A percentile compares a stretch with the other conserved stretches of the same genome.
These are phyloP conservation scores for Acrobeloides nanus DNA, from an alignment of 2,888 invertebrate genomes.

Conservation along the genomic window DNA sequence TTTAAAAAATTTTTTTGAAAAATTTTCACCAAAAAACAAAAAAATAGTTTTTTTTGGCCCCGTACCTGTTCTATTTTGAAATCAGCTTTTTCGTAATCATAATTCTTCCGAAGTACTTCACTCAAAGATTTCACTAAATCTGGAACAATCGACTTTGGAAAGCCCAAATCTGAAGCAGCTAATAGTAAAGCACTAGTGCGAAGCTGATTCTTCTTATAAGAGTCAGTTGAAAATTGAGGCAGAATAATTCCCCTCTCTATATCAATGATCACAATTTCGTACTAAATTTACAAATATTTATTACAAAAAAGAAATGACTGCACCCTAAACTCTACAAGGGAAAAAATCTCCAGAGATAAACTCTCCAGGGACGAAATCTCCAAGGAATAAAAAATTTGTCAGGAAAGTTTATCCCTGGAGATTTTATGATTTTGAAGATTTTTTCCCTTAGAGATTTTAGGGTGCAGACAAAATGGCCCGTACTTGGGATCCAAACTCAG, in stretches of 20 bases:
- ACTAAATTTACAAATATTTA: conserved; percentile 9
- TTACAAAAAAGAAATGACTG: neutral
- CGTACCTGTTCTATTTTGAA: conserved; percentile 25
- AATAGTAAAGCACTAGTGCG: conserved; percentile 11
- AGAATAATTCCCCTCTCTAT: conserved; percentile 27
- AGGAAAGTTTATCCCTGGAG: neutral
- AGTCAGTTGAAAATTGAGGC: conserved; percentile 18
- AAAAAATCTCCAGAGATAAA: no score
- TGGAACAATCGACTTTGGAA: conserved; percentile 22
- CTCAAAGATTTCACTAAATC: conserved; percentile 19
- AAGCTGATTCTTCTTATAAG: conserved; percentile 9
- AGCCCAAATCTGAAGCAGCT: conserved; percentile 14
- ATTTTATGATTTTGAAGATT: no score
- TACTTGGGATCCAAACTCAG: no score
- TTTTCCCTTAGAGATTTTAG: no score
- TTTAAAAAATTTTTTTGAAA: no score
- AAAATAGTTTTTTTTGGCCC: no score
- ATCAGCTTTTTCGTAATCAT: conserved; percentile 16
- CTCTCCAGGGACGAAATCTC: no score
- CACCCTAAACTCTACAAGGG: neutral
- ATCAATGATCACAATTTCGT: conserved; percentile 27
- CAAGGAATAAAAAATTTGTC: no score
- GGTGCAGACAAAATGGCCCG: no score
- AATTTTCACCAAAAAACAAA: no score
- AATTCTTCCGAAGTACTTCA: conserved; percentile 12